Base-by-base conservation (phyloP, 2,797 vertebrate species). In the Okamejei kenojei region DNA sequence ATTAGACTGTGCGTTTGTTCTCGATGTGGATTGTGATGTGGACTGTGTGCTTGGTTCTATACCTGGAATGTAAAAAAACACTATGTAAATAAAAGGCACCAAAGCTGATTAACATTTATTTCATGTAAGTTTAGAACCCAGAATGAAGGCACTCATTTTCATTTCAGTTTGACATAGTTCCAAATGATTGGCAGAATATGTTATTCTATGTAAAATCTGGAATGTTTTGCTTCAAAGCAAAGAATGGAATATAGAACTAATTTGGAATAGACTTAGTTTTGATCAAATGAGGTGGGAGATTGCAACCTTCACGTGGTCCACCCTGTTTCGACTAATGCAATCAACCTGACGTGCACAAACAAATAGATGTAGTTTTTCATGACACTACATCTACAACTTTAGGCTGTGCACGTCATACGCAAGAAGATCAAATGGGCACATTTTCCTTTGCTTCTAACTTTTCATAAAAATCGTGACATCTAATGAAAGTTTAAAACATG, bases 21-120 rank as follows among this genome's bases (percentile, higher is more conserved):
- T 54, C 54, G 90, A 76, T 76, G 68, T 92, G 68, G 9, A 45
- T 74, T 29, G 90, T 58, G 26, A 29, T 23, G 90, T 92, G 17
- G 90, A 38, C 19, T 15, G 90, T 74, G 23, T 54, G n/a, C 90
- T 92, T 92, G 90, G 68, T 23, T 23, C 35, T 15, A 74, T 7
- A 74, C 71, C 90, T 92, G 38, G 35, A 92, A 92, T 17, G 71
- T 71, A 76, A 92, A 54, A 90, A 91, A 88, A 13, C 19, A 32
- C 15, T 15, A 54, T 9, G 7, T 92, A 10, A 92, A 92, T 68
- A 9, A 15, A 65, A 88, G 29, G 61, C 15, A 65, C n/a, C n/a
- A 65, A 88, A 88, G n/a, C 1, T 32, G 61, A 88, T 68, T 65
- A 65, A 35, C 71, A 15, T 65, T 35, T 32, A 19, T 8, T 32